Conservation (phyloP, 1,140 invertebrate genomes). For the Papilio polytes region DNA sequence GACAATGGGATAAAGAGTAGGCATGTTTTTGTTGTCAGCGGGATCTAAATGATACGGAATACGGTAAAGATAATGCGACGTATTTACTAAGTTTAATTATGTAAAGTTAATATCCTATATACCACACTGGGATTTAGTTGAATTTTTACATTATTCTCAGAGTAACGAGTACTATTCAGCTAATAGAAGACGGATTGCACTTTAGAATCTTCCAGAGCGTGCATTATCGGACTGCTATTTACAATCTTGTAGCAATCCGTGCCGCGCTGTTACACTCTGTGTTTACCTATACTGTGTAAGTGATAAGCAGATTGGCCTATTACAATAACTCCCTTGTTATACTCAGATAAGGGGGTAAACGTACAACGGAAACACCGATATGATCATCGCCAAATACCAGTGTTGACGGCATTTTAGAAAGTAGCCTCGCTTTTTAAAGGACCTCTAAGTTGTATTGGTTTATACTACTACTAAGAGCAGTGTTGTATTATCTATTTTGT, state of each 20-base stretch:
- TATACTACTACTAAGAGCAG: too few relatives aligned
- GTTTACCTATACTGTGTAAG: conserved; percentile 51
- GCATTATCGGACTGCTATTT: conserved; percentile 64
- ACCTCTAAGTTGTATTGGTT: too few relatives aligned
- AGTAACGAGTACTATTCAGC: background rate
- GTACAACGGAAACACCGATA: too few relatives aligned
- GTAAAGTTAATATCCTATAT: background rate
- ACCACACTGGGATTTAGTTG: background rate
- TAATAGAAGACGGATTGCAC: conserved; percentile 20
- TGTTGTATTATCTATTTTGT: too few relatives aligned
- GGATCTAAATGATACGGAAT: background rate
- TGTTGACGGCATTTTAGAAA: too few relatives aligned
- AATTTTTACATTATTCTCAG: background rate
- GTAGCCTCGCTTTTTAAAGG: too few relatives aligned
- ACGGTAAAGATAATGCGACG: background rate
- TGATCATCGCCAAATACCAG: background rate
- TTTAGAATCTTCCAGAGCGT: conserved; percentile 38
- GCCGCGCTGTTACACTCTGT: conserved; percentile 64
- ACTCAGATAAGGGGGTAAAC: too few relatives aligned
- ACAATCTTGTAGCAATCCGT: conserved; percentile 63
- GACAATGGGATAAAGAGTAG: conserved; percentile 42
- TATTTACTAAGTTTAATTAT: background rate
- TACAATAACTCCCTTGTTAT: too few relatives aligned
- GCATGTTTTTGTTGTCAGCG: conserved; percentile 45
- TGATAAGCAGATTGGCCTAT: conserved; percentile 39